A percentile compares a stretch with the other conserved stretches of the same genome.
Conservation (phyloP, 2,113 vertebrate genomes). For the Peromyscus maniculatus region DNA sequence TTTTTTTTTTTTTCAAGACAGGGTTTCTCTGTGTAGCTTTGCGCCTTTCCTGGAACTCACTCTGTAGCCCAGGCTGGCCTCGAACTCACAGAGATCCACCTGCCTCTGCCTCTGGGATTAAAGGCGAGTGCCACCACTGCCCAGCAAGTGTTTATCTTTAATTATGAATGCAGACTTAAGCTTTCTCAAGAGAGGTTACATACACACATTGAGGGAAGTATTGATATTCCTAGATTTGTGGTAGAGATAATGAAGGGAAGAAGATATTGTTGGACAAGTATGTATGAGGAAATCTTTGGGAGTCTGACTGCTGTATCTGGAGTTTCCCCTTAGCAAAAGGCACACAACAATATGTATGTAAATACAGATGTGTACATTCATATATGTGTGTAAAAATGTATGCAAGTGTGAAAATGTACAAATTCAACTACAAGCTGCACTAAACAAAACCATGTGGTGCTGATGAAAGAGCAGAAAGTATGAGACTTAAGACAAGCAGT, state of each 20-base stretch:
- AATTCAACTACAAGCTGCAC: background rate
- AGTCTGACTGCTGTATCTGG: background rate
- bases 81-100: no score
- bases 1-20: no score
- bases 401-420: background rate
- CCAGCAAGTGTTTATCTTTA: background rate
- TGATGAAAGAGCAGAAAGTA: background rate
- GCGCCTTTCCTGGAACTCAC: no score
- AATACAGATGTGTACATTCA: background rate
- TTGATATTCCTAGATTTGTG: background rate
- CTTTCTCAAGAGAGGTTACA: background rate
- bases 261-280: no score
- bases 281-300: background rate
- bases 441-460: background rate
- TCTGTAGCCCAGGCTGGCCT: no score
- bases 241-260: background rate
- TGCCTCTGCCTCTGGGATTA: no score
- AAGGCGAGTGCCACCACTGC: no score
- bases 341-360: background rate
- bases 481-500: background rate
- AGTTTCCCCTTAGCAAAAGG: no score
- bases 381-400: background rate
- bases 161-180: background rate
- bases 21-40: no score
- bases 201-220: background rate